These are phyloP conservation scores for Tachystola acroxantha DNA, from an alignment of 2,888 invertebrate species.

Conservation along the genomic window DNA sequence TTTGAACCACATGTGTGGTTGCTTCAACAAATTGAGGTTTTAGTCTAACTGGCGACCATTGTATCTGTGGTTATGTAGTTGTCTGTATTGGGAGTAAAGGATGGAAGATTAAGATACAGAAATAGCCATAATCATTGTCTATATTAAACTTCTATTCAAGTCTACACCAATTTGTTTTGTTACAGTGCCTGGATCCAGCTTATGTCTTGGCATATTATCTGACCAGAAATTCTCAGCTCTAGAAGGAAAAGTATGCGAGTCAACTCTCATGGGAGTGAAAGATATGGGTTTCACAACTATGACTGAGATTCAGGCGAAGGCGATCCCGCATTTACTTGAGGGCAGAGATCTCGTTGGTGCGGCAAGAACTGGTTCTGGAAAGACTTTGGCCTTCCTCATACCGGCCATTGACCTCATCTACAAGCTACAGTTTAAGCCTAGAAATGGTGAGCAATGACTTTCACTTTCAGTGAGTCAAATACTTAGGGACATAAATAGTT, in stretches of 20 bases:
- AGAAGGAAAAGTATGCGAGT: slow-evolving; percentile 85
- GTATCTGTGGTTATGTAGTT: too few species aligned
- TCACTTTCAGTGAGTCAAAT: too few species aligned
- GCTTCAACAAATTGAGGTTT: too few species aligned
- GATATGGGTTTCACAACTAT: slow-evolving; percentile 96
- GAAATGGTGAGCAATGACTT: too few species aligned
- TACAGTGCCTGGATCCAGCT: slow-evolving; percentile 81
- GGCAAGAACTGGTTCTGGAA: slow-evolving; percentile 97
- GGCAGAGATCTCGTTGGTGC: slow-evolving; percentile 96
- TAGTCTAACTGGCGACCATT: too few species aligned
- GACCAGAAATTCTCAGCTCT: slow-evolving; percentile 78
- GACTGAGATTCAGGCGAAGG: slow-evolving; percentile 96
- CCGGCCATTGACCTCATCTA: slow-evolving; percentile 96
- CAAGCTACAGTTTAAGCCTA: slow-evolving; percentile 93
- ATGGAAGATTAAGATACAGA: too few species aligned
- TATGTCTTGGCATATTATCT: slow-evolving; percentile 79
- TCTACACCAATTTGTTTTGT: too few species aligned
- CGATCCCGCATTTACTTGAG: slow-evolving; percentile 92
- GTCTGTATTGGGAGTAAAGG: too few species aligned
- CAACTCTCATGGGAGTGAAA: slow-evolving; percentile 88
- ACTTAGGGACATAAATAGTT: too few species aligned
- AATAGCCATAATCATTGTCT: too few species aligned
- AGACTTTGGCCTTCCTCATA: slow-evolving; percentile 96
- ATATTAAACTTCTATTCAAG: too few species aligned
- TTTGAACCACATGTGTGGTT: too few species aligned